Percentiles rank a stretch among this genome's conserved stretches.
Evolutionary conservation across 2,113 vertebrate species (phyloP).

Genomic region (Gopherus flavomarginatus): DNA sequence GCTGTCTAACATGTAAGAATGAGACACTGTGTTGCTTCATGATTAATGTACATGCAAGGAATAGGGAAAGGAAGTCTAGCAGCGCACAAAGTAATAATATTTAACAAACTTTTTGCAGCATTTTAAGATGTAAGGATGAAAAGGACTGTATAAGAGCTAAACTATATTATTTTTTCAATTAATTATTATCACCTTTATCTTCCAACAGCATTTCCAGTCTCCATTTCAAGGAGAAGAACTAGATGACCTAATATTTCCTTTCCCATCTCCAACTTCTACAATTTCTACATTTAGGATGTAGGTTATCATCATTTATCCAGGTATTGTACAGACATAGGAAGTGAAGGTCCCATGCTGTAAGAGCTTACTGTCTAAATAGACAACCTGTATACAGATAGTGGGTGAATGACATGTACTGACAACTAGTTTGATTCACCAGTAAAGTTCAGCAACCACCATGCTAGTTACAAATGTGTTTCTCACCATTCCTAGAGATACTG

Average conservation of each 20-base stretch:
- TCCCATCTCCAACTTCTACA: too few relatives aligned
- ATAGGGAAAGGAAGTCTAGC: rapidly evolving
- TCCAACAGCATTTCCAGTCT: background rate
- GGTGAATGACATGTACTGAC: background rate
- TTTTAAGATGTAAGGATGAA: background rate
- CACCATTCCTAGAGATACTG: background rate
- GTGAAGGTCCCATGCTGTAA: background rate
- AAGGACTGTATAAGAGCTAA: background rate
- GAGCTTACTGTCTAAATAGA: background rate
- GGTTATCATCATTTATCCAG: background rate
- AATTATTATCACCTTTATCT: background rate
- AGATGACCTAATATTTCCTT: rapidly evolving
- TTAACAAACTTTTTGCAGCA: rapidly evolving
- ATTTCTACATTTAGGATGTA: background rate
- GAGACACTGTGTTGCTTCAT: background rate
- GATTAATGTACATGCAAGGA: background rate
- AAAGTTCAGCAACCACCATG: background rate
- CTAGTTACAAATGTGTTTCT: background rate
- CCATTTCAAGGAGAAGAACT: background rate
- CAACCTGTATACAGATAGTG: background rate
- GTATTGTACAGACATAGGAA: background rate
- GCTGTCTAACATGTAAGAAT: background rate
- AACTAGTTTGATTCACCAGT: background rate
- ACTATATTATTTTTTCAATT: background rate
- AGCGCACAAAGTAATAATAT: rapidly evolving